Evolutionary conservation across 1,140 invertebrate genomes (phyloP), one percentile per base, ranked within the genome.

Genomic region (Olivierus martensii): DNA sequence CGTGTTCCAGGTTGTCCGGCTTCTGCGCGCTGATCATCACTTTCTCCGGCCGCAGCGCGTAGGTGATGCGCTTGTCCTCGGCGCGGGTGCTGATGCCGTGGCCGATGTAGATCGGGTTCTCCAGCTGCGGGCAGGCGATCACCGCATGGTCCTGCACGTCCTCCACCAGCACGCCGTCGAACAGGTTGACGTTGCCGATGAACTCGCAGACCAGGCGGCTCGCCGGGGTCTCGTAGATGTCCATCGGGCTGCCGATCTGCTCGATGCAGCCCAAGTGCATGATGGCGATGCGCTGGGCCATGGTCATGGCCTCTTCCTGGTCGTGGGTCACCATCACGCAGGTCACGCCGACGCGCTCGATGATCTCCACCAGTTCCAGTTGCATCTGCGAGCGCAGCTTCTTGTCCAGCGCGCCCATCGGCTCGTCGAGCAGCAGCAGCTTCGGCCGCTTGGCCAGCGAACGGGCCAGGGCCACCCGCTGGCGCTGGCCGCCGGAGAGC

Each of bases 391-490:
- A 1, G 12, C 53, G 38, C 3, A 45, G 11, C 17, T 49, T 19
- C 14, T 53, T 39, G 53, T 69, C 68, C 22, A 69, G 55, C 22
- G 65, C 63, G 6, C 60, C 2, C 9, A 66, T 56, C 37, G 69
- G 58, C 49, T 69, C 68, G 55, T 69, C 68, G 34, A 69, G 49
- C 42, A 70, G 56, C 19, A 70, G 50, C 12, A 72, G 52, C 15
- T 56, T 51, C 17, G 68, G 69, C 14, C 62, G 43, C 10, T 39
- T 38, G 7, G 55, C 62, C 1, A 71, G 46, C 12, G 69, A 69
- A 17, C 68, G 65, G 28, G 62, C 69, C 35, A 69, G 59, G 5
- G 65, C 65, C 36, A 69, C 56, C 14, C 69, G 64, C 61, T 71
- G 69, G 18, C 57, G 58, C 60, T 68, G 62, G 15, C 67, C 67